phyloP scores from a whole-genome alignment of 1,140 invertebrate species.

The Homalodisca vitripennis region DNA sequence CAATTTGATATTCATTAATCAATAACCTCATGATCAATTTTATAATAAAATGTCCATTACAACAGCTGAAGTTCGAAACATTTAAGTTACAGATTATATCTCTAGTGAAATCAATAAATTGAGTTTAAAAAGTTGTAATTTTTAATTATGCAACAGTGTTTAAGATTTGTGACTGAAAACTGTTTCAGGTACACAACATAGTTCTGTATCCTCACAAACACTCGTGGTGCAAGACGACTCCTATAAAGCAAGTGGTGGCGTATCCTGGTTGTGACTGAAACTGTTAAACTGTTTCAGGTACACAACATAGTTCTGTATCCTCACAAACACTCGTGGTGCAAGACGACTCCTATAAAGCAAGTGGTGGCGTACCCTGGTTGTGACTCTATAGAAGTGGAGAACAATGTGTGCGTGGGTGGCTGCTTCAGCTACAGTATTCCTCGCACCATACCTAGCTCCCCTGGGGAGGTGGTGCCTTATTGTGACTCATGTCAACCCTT shows the following conservation, averaged over 20 bases:
- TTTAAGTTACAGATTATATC: too few species aligned
- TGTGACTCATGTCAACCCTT: slow-evolving; percentile 67
- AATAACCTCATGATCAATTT: too few species aligned
- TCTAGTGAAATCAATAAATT: too few species aligned
- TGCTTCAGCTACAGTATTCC: slow-evolving; percentile 70
- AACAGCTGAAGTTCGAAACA: too few species aligned
- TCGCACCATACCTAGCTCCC: slow-evolving; percentile 61
- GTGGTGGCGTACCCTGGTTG: slow-evolving; percentile 61
- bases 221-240: slow-evolving; percentile 67
- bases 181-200: slow-evolving; percentile 67
- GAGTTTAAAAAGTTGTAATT: too few species aligned
- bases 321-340: slow-evolving; percentile 68
- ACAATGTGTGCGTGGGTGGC: slow-evolving; percentile 66
- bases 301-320: slow-evolving; percentile 68
- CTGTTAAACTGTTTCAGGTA: slow-evolving; percentile 54
- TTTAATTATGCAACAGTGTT: too few species aligned
- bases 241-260: slow-evolving; percentile 63
- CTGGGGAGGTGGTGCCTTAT: slow-evolving; percentile 64
- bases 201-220: slow-evolving; percentile 65
- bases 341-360: slow-evolving; percentile 64
- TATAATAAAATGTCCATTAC: too few species aligned
- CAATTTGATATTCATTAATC: too few species aligned
- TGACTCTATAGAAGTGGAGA: slow-evolving; percentile 61
- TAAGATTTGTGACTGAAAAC: too few species aligned
- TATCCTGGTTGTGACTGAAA: slow-evolving; percentile 59